These are phyloP conservation scores for Drosophila rhopaloa DNA, from an alignment of 1,140 invertebrate species.

Conservation along the genomic window DNA sequence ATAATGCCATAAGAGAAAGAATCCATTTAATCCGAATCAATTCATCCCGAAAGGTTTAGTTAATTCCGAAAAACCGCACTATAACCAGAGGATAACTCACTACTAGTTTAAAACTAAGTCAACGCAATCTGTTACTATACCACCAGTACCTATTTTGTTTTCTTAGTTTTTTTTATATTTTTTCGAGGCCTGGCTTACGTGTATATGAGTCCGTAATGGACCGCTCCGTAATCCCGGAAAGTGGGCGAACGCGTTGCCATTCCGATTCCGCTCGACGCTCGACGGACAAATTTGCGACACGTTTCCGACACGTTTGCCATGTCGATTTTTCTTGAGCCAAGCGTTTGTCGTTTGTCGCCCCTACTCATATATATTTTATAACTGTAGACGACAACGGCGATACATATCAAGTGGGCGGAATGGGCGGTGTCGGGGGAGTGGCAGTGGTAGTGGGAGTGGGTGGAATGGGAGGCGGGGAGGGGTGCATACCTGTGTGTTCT, in stretches of 20 bases:
- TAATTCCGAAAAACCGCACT: not conserved
- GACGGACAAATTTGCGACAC: constrained; percentile 75
- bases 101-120: constrained; percentile 25
- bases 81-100: constrained; percentile 5
- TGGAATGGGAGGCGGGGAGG: not conserved
- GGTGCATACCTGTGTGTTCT: constrained; percentile 52
- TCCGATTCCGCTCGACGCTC: constrained; percentile 30
- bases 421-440: not conserved
- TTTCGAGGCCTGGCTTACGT: constrained; percentile 8
- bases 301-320: constrained; percentile 79
- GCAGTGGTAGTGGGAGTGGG: not conserved
- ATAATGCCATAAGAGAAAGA: too few species aligned
- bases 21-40: not conserved
- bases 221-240: constrained; percentile 63
- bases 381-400: constrained; percentile 62
- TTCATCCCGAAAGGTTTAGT: not conserved
- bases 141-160: not conserved
- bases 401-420: constrained; percentile 59
- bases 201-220: constrained; percentile 28
- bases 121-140: constrained; percentile 7
- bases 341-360: constrained; percentile 64
- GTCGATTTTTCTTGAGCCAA: constrained; percentile 80
- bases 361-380: constrained; percentile 80
- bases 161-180: not conserved
- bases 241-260: constrained; percentile 63